phyloP scores from a whole-genome alignment of 1,140 invertebrate species.

The Drosophila dunni region DNA sequence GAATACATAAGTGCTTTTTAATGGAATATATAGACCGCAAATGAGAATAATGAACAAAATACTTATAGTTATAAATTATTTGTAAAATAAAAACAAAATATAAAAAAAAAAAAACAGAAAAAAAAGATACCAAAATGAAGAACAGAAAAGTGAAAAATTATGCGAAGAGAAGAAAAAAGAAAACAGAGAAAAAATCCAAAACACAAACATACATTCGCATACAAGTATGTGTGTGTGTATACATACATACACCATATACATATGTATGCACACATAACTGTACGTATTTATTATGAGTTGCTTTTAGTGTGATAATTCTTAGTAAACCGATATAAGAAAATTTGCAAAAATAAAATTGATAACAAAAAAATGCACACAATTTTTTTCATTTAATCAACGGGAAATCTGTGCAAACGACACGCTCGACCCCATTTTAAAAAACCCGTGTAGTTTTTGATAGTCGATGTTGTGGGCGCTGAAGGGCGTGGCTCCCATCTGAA shows the following conservation, averaged over 20 bases:
- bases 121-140: background rate
- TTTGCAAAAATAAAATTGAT: constrained; percentile 60
- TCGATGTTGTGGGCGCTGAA: too few relatives aligned
- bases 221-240: constrained; percentile 19
- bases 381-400: background rate
- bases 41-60: constrained; percentile 47
- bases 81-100: constrained; percentile 45
- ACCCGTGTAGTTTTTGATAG: too few relatives aligned
- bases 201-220: constrained; percentile 35
- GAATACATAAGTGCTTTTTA: constrained; percentile 81
- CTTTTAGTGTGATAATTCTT: constrained; percentile 78
- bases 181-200: background rate
- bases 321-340: constrained; percentile 53
- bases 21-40: constrained; percentile 77
- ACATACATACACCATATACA: constrained; percentile 36
- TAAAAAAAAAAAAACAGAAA: constrained; percentile 23
- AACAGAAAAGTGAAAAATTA: constrained; percentile 1
- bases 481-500: too few relatives aligned
- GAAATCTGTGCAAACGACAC: too few relatives aligned
- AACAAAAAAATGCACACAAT: constrained; percentile 1
- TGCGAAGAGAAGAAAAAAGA: constrained; percentile 9
- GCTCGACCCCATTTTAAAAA: too few relatives aligned
- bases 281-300: constrained; percentile 78
- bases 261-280: constrained; percentile 51
- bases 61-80: constrained; percentile 46